phyloP scores from a whole-genome alignment of 2,888 invertebrate genomes.

The Entomobrya multifasciata region DNA sequence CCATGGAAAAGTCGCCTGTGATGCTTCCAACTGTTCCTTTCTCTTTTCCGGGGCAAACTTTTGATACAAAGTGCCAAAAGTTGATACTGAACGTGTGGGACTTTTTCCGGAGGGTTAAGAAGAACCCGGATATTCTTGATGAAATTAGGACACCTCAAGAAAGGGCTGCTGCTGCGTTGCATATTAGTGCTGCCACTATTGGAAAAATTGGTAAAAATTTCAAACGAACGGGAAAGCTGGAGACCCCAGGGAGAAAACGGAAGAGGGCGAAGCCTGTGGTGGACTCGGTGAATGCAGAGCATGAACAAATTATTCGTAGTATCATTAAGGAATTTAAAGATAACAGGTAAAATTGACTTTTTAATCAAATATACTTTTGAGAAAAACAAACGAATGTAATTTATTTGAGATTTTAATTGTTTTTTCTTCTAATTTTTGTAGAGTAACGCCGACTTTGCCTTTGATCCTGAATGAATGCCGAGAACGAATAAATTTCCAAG shows the following conservation, averaged over 20 bases:
- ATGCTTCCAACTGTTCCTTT: conserved; percentile 75
- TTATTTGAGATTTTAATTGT: not conserved
- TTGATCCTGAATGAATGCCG: conserved; percentile 74
- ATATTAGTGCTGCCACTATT: conserved; percentile 77
- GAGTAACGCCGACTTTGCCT: conserved; percentile 76
- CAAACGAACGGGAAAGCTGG: conserved; percentile 75
- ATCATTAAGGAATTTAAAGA: conserved; percentile 76
- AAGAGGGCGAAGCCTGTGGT: conserved; percentile 74
- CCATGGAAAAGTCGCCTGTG: not conserved
- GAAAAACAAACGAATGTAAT: not conserved
- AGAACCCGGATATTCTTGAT: conserved; percentile 75
- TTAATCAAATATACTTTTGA: not conserved
- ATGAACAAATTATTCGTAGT: conserved; percentile 73
- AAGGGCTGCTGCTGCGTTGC: conserved; percentile 76
- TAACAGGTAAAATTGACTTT: conserved; percentile 71
- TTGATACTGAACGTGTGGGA: conserved; percentile 79
- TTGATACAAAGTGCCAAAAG: conserved; percentile 78
- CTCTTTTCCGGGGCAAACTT: conserved; percentile 78
- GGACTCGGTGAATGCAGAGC: conserved; percentile 74
- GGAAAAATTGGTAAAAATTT: conserved; percentile 78
- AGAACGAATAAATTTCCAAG: conserved; percentile 75
- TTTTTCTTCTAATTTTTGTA: conserved; percentile 40
- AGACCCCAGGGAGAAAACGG: conserved; percentile 74
- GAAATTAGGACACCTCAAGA: conserved; percentile 77
- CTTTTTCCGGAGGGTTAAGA: conserved; percentile 77